Percentiles rank a stretch among this genome's conserved stretches.
phyloP scores from a whole-genome alignment of 2,888 invertebrate genomes.

The Pheosia gnoma region DNA sequence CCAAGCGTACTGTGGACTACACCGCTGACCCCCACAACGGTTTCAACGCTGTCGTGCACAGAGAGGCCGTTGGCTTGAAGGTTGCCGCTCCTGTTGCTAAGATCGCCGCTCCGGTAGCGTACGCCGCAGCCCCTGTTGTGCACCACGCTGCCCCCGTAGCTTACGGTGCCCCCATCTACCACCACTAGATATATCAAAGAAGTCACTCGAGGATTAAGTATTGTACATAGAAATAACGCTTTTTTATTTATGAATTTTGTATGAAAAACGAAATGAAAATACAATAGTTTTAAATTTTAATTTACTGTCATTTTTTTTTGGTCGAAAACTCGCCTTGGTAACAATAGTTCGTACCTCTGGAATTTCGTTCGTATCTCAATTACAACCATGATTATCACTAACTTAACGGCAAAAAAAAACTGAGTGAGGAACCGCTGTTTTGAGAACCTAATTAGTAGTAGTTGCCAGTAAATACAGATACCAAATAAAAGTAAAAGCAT shows the following conservation, averaged over 20 bases:
- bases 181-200: constrained; percentile 56
- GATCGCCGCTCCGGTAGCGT: constrained; percentile 61
- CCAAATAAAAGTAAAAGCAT: too few relatives aligned
- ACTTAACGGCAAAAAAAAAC: too few relatives aligned
- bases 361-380: too few relatives aligned
- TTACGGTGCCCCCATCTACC: constrained; percentile 56
- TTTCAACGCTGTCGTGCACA: constrained; percentile 82
- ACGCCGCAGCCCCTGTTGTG: constrained; percentile 51
- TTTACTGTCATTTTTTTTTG: neutral
- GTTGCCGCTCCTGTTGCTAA: constrained; percentile 52
- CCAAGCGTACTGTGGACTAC: constrained; percentile 79
- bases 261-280: neutral
- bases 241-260: neutral
- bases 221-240: neutral
- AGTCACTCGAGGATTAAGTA: neutral
- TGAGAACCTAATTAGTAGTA: too few relatives aligned
- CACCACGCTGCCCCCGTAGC: constrained; percentile 51
- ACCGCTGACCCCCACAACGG: constrained; percentile 76
- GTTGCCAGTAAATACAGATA: too few relatives aligned
- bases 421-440: too few relatives aligned
- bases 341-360: too few relatives aligned
- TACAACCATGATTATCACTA: too few relatives aligned
- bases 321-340: too few relatives aligned
- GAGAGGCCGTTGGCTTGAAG: constrained; percentile 56
- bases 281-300: neutral